Percentiles rank a stretch among this genome's conserved stretches.
Evolutionary conservation across 2,888 invertebrate genomes (phyloP).

Genomic region (Dioctria linearis): DNA sequence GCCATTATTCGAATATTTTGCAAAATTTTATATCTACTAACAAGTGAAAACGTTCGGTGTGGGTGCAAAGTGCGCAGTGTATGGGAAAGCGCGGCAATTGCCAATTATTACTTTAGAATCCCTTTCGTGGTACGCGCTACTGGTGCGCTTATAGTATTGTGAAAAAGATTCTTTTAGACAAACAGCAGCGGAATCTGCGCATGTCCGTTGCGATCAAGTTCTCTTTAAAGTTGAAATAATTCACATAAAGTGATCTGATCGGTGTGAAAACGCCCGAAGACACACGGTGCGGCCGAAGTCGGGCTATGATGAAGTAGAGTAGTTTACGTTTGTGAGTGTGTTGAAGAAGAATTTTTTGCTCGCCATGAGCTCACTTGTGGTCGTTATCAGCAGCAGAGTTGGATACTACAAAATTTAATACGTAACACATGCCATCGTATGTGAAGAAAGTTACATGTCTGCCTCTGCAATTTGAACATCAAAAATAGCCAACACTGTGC

Average conservation of each 20-base stretch:
- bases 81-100: slow-evolving; percentile 10
- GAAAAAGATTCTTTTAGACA: slow-evolving; percentile 31
- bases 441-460: slow-evolving; percentile 48
- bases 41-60: slow-evolving; percentile 28
- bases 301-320: slow-evolving; percentile 14
- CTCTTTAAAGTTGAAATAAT: slow-evolving; percentile 41
- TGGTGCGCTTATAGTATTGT: slow-evolving; percentile 9
- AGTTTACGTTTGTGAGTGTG: slow-evolving; percentile 44
- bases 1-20: background rate
- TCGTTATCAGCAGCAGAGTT: slow-evolving; percentile 35
- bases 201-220: slow-evolving; percentile 32
- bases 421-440: slow-evolving; percentile 37
- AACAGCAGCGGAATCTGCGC: slow-evolving; percentile 27
- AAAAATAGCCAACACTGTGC: slow-evolving; percentile 50
- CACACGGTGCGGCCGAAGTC: slow-evolving; percentile 16
- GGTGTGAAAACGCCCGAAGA: slow-evolving; percentile 24
- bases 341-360: slow-evolving; percentile 52
- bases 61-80: slow-evolving; percentile 38
- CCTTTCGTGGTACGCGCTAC: background rate
- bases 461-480: slow-evolving; percentile 46
- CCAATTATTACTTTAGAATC: slow-evolving; percentile 15
- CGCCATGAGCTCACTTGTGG: slow-evolving; percentile 6
- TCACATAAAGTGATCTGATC: slow-evolving; percentile 30
- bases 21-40: background rate
- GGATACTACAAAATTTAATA: slow-evolving; percentile 4